Evolutionary conservation across 2,888 invertebrate species (phyloP), one percentile per base, ranked within the genome.

Genomic region (Azorinus chamasolen): DNA sequence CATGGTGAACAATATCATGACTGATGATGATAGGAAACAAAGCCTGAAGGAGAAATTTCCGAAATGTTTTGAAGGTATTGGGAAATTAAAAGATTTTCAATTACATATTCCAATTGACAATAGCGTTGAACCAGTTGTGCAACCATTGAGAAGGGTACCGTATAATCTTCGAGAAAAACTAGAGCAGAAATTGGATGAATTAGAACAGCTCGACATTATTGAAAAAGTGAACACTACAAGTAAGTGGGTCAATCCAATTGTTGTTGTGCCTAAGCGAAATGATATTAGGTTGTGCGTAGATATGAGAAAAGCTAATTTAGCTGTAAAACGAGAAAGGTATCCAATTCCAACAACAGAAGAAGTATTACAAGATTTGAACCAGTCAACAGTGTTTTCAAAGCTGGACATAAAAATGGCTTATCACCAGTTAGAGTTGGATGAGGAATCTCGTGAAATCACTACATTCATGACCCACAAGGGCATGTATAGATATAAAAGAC

Each of bases 261-360:
- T 84, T 2, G 70, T 72, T 16, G 83, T 79, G 10, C 84, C 77
- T 1, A 84, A 83, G 63, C 57, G 46, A 16, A 57, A 70, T n/a
- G 80, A 86, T 32, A 68, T 85, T 20, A 18, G 84, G 24, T 43
- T 83, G 4, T 83, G 81, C 55, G 68, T 85, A 0, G 83, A 83
- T 39, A 83, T 83, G 83, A 32, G 79, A 27, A 43, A 48, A 39
- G 66, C 76, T 3, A 83, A 83, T 58, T 39, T 27, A 27, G 83
- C 83, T 8, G 54, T 64, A 6, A 45, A 63, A 20, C 41, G 84
- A 20, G 65, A 70, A 51, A 46, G 74, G 18, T 57, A 70, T 25
- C 73, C 61, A 0, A 83, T 80, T 16, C 75, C 80, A 32, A 83
- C 78, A 3, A 48, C 75, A 0, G 75, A 78, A 27, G 80, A 80